Percentiles rank a stretch among this genome's conserved stretches.
Evolutionary conservation across 1,140 invertebrate genomes (phyloP).

Genomic region (Steinernema khuongi): DNA sequence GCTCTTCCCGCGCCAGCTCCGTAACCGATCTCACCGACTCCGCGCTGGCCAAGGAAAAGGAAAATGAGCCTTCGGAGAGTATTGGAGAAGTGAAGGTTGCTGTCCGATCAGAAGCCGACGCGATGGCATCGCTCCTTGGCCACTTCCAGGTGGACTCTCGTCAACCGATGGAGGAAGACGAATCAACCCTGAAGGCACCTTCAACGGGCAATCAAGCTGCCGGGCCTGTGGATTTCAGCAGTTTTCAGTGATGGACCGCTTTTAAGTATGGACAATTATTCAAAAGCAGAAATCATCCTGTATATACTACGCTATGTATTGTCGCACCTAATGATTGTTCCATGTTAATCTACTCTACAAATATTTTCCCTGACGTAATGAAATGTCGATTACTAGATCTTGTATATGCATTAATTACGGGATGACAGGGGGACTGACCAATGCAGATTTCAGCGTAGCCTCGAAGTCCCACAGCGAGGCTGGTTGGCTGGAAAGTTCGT

Average conservation of each 20-base stretch:
- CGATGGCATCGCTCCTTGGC: constrained; percentile 44
- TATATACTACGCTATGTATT: background rate
- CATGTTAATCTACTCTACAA: too few species aligned
- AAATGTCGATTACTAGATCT: too few species aligned
- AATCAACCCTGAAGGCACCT: constrained; percentile 44
- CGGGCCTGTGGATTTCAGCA: constrained; percentile 40
- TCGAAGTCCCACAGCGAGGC: too few species aligned
- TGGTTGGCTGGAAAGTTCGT: too few species aligned
- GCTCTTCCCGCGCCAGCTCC: constrained; percentile 2
- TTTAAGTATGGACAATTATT: background rate
- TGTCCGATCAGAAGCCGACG: constrained; percentile 31
- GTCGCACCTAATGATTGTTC: too few species aligned
- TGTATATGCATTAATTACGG: too few species aligned
- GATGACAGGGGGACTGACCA: too few species aligned
- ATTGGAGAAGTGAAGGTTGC: constrained; percentile 19
- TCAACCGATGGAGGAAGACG: constrained; percentile 26
- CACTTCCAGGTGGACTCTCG: constrained; percentile 45
- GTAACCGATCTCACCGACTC: constrained; percentile 6
- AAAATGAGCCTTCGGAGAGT: background rate
- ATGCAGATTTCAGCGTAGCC: too few species aligned
- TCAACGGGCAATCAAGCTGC: constrained; percentile 1
- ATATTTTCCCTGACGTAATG: too few species aligned
- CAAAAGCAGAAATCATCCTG: too few species aligned
- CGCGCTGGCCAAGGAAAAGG: constrained; percentile 7
- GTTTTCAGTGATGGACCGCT: constrained; percentile 6